Conservation (phyloP, 2,888 invertebrate genomes). For the Neoaliturus tenellus region DNA sequence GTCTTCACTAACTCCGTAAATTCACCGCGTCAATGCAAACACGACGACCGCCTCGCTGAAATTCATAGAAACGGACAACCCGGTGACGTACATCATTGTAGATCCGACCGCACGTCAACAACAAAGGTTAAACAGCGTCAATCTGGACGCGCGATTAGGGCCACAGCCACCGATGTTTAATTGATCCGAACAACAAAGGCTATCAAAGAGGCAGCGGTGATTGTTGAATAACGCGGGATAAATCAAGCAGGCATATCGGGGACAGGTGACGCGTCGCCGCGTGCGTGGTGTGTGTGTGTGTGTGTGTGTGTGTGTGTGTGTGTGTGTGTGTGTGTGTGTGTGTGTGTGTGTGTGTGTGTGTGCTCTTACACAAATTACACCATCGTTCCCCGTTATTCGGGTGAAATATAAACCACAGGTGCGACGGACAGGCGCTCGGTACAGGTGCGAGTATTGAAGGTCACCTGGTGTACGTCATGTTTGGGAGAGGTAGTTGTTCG, state of each 20-base stretch:
- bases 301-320: neutral
- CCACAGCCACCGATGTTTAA: neutral
- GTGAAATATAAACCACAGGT: constrained; percentile 20
- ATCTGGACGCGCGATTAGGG: neutral
- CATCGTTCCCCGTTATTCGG: neutral
- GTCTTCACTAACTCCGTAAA: neutral
- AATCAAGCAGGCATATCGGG: neutral
- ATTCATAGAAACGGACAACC: neutral
- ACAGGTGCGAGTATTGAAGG: neutral
- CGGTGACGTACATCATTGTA: neutral
- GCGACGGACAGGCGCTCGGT: neutral
- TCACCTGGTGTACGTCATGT: neutral
- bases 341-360: neutral
- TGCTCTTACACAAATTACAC: constrained; percentile 24
- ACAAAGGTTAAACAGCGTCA: neutral
- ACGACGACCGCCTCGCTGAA: neutral
- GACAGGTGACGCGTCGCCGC: constrained; percentile 14
- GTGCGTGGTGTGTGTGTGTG: too few relatives aligned
- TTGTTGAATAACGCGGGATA: neutral
- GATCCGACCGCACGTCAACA: neutral
- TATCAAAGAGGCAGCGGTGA: neutral
- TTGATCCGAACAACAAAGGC: constrained; percentile 15
- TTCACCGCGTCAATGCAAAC: neutral
- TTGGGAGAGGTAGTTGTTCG: too few relatives aligned
- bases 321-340: neutral